Percentiles rank a stretch among this genome's conserved stretches.
phyloP scores from a whole-genome alignment of 2,113 vertebrate genomes.

The Paradoxurus hermaphroditus region DNA sequence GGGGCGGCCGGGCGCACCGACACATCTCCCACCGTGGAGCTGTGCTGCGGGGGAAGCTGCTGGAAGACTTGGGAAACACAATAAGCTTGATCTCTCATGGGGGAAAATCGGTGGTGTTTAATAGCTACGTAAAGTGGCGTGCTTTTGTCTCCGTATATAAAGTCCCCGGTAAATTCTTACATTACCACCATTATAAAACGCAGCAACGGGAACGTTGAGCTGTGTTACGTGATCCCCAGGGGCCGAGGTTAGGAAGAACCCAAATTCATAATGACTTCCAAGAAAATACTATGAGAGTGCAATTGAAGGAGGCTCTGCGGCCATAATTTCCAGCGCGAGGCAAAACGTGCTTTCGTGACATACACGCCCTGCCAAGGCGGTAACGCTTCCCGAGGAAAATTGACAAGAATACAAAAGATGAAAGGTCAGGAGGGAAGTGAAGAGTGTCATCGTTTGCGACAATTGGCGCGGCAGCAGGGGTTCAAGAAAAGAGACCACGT shows the following conservation, averaged over 20 bases:
- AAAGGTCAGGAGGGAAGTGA: constrained; percentile 59
- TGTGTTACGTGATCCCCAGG: constrained; percentile 72
- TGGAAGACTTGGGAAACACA: constrained; percentile 70
- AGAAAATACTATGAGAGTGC: constrained; percentile 64
- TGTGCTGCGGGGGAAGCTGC: constrained; percentile 32
- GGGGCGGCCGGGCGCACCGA: constrained; percentile 60
- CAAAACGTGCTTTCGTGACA: constrained; percentile 65
- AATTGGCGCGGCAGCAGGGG: neutral
- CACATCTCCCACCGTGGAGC: constrained; percentile 61
- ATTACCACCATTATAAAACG: constrained; percentile 78
- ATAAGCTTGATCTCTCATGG: constrained; percentile 80
- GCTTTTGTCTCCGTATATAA: constrained; percentile 78
- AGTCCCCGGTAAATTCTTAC: constrained; percentile 81
- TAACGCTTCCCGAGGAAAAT: constrained; percentile 40
- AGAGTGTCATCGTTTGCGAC: constrained; percentile 25
- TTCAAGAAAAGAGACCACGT: constrained; percentile 6
- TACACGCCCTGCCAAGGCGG: constrained; percentile 6
- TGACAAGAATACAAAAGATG: constrained; percentile 52
- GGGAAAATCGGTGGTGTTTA: constrained; percentile 80
- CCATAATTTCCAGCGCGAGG: constrained; percentile 39
- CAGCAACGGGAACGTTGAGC: constrained; percentile 75
- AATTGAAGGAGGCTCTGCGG: constrained; percentile 61
- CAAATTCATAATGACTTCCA: constrained; percentile 59
- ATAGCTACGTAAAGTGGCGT: constrained; percentile 77
- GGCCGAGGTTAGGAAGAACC: constrained; percentile 75